A percentile compares a stretch with the other conserved stretches of the same genome.
Conservation (phyloP, 2,797 vertebrate species). For the Pseudopleuronectes americanus region DNA sequence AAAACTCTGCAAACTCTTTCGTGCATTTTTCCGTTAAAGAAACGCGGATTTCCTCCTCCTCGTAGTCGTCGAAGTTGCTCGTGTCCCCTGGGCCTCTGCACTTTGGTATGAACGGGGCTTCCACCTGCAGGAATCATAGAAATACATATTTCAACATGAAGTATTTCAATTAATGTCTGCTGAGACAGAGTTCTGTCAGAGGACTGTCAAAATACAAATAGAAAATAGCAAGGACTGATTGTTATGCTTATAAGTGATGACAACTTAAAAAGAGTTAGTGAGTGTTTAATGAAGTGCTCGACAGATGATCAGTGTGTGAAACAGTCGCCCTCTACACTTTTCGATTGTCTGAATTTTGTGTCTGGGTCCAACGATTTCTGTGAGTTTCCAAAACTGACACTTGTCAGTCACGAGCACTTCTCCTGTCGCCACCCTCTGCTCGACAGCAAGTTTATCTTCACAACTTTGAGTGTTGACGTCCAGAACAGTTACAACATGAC, state of each 20-base stretch:
- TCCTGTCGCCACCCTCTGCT: neutral
- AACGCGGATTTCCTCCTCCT: conserved; percentile 98
- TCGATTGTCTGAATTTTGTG: neutral
- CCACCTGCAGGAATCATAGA: conserved; percentile 85
- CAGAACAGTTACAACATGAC: too few relatives aligned
- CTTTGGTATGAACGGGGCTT: conserved; percentile 99
- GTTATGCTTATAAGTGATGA: conserved; percentile 8
- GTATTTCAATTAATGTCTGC: too few relatives aligned
- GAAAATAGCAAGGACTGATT: neutral
- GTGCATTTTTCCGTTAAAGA: conserved; percentile 98
- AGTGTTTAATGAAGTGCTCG: conserved; percentile 7
- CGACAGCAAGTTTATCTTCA: too few relatives aligned
- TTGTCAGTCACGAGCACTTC: neutral
- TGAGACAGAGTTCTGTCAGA: neutral
- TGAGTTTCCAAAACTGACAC: neutral
- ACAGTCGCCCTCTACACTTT: neutral
- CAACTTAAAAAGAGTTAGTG: neutral
- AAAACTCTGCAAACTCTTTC: conserved; percentile 99
- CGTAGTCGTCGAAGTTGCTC: conserved; percentile 99
- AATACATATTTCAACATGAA: conserved; percentile 3
- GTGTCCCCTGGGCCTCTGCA: conserved; percentile 99
- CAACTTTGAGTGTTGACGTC: too few relatives aligned
- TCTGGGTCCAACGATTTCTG: too few relatives aligned
- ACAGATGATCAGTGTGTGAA: conserved; percentile 19
- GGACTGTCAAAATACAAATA: neutral